Conservation (phyloP, 2,888 invertebrate genomes). For the Operophtera brumata region DNA sequence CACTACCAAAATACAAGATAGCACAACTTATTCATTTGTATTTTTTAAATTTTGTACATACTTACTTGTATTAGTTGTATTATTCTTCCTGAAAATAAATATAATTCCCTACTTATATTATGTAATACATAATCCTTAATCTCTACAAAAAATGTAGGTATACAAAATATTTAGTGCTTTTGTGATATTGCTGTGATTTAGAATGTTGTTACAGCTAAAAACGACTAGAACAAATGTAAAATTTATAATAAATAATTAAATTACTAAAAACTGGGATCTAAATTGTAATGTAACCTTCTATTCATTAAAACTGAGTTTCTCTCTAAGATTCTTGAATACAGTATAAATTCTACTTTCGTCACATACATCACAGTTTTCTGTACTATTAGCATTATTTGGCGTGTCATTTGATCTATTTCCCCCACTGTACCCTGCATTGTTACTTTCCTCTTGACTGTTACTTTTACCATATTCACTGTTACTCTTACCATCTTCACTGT, state of each 20-base stretch:
- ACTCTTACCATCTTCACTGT: conserved; percentile 10
- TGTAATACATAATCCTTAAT: no score
- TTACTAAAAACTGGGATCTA: not conserved
- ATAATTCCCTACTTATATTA: no score
- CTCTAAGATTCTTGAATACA: conserved; percentile 59
- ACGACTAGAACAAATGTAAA: no score
- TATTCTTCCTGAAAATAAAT: no score
- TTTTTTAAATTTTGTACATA: no score
- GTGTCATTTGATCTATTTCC: conserved; percentile 24
- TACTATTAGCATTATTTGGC: conserved; percentile 21
- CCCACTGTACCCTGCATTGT: not conserved
- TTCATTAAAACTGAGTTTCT: conserved; percentile 56
- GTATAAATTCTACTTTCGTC: conserved; percentile 63
- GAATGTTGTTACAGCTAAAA: no score
- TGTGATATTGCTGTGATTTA: no score
- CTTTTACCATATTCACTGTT: not conserved
- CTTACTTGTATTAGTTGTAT: no score
- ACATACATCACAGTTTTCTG: conserved; percentile 53
- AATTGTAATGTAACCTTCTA: not conserved
- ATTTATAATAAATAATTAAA: not conserved
- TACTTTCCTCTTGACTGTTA: conserved; percentile 9
- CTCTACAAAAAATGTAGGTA: no score
- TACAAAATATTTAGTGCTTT: no score
- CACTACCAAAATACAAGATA: no score
- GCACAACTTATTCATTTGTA: no score